phyloP scores from a whole-genome alignment of 2,888 invertebrate species.

The Dasysyrphus tricinctus region DNA sequence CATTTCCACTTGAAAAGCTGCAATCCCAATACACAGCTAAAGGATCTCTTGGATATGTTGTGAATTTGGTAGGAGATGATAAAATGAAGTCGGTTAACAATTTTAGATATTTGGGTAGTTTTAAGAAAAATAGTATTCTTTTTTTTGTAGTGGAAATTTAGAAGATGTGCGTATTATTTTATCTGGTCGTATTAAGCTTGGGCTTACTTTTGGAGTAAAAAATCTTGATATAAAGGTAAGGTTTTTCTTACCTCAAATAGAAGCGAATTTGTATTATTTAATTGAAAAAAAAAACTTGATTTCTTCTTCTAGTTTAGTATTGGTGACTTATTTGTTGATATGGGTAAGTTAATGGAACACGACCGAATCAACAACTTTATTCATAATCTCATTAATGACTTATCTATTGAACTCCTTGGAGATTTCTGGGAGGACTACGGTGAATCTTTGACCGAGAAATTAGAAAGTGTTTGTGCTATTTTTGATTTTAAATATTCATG shows the following conservation, averaged over 20 bases:
- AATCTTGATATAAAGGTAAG: constrained; percentile 78
- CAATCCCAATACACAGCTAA: constrained; percentile 80
- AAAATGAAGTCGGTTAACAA: constrained; percentile 78
- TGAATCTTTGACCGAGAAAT: constrained; percentile 67
- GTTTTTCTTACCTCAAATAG: neutral
- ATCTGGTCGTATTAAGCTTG: constrained; percentile 77
- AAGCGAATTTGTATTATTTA: no score
- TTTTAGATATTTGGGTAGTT: neutral
- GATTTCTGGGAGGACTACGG: constrained; percentile 80
- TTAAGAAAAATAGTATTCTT: neutral
- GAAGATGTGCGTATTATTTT: constrained; percentile 76
- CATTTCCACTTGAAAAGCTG: constrained; percentile 53
- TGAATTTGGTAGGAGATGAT: constrained; percentile 80
- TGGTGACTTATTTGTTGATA: constrained; percentile 77
- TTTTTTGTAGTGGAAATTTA: constrained; percentile 76
- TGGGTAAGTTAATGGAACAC: constrained; percentile 79
- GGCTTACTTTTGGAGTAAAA: constrained; percentile 76
- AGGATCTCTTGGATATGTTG: constrained; percentile 79
- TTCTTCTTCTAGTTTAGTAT: constrained; percentile 74
- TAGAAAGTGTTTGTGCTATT: constrained; percentile 77
- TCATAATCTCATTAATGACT: constrained; percentile 80
- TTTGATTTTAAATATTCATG: neutral
- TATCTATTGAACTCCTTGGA: constrained; percentile 80
- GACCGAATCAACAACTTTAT: constrained; percentile 79
- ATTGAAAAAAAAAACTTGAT: no score